Evolutionary conservation across 2,113 vertebrate species (phyloP).

Genomic region (Prionailurus viverrinus): DNA sequence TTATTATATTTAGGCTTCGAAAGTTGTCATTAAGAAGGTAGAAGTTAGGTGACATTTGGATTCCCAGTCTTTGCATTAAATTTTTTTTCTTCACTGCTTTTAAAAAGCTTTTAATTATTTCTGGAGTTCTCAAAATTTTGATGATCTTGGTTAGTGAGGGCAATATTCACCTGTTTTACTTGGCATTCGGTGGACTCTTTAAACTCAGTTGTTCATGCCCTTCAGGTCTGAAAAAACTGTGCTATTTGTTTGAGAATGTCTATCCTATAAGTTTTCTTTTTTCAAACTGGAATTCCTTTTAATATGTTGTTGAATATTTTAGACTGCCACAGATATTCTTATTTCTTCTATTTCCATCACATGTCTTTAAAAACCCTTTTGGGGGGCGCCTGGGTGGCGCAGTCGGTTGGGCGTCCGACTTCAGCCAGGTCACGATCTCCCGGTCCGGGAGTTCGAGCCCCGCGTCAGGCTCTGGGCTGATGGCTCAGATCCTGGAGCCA

Average conservation of each 20-base stretch:
- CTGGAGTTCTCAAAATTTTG: not conserved
- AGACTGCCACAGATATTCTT: not conserved
- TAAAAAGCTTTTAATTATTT: not conserved
- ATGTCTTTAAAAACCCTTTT: not conserved
- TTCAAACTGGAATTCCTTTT: not conserved
- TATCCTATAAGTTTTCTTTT: not conserved
- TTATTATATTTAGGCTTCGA: not conserved
- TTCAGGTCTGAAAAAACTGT: not conserved
- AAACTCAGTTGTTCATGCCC: not conserved
- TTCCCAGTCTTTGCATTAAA: not conserved
- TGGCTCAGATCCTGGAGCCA: too few relatives aligned
- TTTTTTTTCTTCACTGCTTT: not conserved
- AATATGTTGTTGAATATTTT: not conserved
- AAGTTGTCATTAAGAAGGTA: not conserved
- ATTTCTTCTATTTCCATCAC: not conserved
- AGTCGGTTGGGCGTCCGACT: too few relatives aligned
- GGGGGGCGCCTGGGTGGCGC: not conserved
- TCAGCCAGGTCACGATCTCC: too few relatives aligned
- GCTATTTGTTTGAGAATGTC: conserved; percentile 35
- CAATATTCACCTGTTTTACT: not conserved
- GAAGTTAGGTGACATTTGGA: not conserved
- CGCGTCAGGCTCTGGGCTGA: too few relatives aligned
- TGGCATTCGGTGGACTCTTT: not conserved
- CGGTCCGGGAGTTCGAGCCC: too few relatives aligned
- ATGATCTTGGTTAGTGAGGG: not conserved